Conservation (phyloP, 2,888 invertebrate genomes). For the Synergus laeviventris region DNA sequence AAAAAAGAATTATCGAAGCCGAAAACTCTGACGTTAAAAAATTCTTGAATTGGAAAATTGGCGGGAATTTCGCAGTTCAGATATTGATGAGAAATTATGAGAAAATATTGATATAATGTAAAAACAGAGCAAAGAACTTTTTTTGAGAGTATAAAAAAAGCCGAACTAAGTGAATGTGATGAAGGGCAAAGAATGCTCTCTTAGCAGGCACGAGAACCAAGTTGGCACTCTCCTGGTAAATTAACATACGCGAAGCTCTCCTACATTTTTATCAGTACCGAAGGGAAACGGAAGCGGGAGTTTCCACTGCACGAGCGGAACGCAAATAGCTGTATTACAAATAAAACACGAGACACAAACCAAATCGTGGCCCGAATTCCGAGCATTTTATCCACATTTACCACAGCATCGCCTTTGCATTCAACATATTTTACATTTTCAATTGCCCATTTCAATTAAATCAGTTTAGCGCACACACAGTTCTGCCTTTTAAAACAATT, state of each 20-base stretch:
- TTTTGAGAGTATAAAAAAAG: neutral
- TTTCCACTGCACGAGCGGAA: conserved; percentile 43
- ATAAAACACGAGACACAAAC: conserved; percentile 51
- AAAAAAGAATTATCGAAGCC: no score
- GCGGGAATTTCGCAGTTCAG: no score
- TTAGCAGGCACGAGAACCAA: conserved; percentile 6
- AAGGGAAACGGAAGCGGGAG: conserved; percentile 40
- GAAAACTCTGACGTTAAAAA: no score
- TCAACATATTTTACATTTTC: conserved; percentile 12
- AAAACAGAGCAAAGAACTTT: neutral
- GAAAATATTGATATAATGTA: no score
- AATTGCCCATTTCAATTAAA: neutral
- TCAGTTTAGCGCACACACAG: neutral
- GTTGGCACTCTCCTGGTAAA: conserved; percentile 48
- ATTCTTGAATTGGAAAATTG: no score
- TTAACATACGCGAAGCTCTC: conserved; percentile 50
- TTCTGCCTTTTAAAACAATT: neutral
- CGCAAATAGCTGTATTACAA: conserved; percentile 51
- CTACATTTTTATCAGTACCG: conserved; percentile 47
- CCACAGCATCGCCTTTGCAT: conserved; percentile 35
- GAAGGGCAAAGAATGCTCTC: neutral
- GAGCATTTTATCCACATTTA: conserved; percentile 48
- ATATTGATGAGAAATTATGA: no score
- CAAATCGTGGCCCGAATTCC: conserved; percentile 50
- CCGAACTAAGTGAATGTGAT: neutral